Base-by-base conservation (phyloP, 1,140 invertebrate species). In the Drosophila orena region DNA sequence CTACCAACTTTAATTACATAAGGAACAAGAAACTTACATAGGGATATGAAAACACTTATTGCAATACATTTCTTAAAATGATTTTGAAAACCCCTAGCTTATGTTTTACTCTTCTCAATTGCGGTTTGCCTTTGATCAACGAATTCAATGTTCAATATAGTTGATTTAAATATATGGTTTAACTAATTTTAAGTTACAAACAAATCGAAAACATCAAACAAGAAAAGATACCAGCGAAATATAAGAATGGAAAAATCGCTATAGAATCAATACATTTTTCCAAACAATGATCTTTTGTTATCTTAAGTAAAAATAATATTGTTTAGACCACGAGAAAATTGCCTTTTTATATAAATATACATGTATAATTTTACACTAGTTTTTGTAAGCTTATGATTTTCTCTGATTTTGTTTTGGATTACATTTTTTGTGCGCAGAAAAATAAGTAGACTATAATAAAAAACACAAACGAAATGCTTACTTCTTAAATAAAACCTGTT, bases 111-210 rank as follows among this genome's bases (percentile, higher is more conserved):
- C 35, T 43, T 47, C 64, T 69, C 62, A 56, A 56, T 47, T 69
- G 24, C 46, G 40, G 15, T 69, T 70, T 54, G 40, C 35, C 27
- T 46, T 69, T 56, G 66, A 70, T 70, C 66, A 70, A 70, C 66
- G 24, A 55, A 52, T 68, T 68, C 24, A 70, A 68, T 47, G 42
- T 66, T 66, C 42, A 49, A 68, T 40, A 38, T 46, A 47, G 61
- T 77, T 77, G 72, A 56, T 77, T 76, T 69, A 83, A 77, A 85
- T 77, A 66, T 84, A 78, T 77, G 81, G 69, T 89, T 89, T 89
- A 89, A 89, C 84, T 89, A 89, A 80, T 89, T 89, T 88, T 89
- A 88, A 78, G 78, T 88, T 86, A 44, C 40, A 59, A 46, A 37
- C 60, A 72, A 47, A 65, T 53, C 40, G 37, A 66, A 50, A 62